Conservation (phyloP, 2,113 vertebrate genomes). For the Anser cygnoides region DNA sequence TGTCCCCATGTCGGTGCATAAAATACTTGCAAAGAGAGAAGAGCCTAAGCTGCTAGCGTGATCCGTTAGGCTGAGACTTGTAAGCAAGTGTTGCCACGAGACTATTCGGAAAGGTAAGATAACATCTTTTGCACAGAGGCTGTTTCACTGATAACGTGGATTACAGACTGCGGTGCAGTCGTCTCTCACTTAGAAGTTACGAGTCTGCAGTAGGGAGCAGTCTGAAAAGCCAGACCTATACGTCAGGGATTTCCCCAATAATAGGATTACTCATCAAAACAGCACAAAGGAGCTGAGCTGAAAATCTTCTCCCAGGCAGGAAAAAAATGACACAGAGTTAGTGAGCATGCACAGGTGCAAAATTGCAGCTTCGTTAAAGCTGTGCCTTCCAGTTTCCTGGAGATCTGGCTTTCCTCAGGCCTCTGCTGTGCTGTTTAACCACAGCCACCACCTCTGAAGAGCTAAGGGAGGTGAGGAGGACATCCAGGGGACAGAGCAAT, state of each 20-base stretch:
- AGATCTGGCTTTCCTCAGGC: not conserved
- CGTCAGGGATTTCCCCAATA: conserved; percentile 15
- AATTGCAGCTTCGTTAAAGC: not conserved
- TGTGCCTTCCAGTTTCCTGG: not conserved
- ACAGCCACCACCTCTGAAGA: not conserved
- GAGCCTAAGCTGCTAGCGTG: not conserved
- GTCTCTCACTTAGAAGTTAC: not conserved
- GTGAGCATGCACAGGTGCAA: not conserved
- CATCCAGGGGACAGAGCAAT: not conserved
- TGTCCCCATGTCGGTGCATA: not conserved
- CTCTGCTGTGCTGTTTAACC: not conserved
- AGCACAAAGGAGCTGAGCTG: not conserved
- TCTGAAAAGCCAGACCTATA: conserved; percentile 12
- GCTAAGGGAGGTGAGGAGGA: not conserved
- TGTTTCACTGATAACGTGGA: not conserved
- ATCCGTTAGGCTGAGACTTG: not conserved
- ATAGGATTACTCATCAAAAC: not conserved
- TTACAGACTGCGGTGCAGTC: not conserved
- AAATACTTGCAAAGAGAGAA: not conserved
- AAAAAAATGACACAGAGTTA: not conserved
- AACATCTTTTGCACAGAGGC: not conserved
- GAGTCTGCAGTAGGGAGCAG: not conserved
- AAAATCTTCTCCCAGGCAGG: not conserved
- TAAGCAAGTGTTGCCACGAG: not conserved
- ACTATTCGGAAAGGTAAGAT: not conserved